phyloP scores from a whole-genome alignment of 2,113 vertebrate genomes.

The Gasterosteus nipponicus region DNA sequence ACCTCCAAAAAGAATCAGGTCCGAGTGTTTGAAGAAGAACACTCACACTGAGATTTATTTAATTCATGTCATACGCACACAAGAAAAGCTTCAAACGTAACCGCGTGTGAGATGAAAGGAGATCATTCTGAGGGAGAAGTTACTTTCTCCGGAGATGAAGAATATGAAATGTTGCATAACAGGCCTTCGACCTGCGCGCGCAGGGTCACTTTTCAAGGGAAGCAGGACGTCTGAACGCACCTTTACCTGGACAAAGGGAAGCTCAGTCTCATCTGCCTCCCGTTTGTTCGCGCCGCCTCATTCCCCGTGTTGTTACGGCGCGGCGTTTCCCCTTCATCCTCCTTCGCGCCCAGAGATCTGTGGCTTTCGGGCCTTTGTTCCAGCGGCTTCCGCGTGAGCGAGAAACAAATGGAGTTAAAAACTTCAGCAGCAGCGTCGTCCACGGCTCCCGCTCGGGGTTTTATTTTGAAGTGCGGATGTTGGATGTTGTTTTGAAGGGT shows the following conservation, averaged over 20 bases:
- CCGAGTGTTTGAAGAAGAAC: neutral
- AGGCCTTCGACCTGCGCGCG: neutral
- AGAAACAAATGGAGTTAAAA: slow-evolving; percentile 51
- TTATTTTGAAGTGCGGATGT: neutral
- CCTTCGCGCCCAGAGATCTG: slow-evolving; percentile 50
- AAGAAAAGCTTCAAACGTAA: neutral
- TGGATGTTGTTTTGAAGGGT: neutral
- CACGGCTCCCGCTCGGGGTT: neutral
- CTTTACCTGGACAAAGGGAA: slow-evolving; percentile 46
- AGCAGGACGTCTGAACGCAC: slow-evolving; percentile 40
- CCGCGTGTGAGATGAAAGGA: slow-evolving; percentile 25
- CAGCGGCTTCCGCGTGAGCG: neutral
- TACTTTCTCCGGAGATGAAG: neutral
- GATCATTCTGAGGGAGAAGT: neutral
- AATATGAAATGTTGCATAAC: slow-evolving; percentile 34
- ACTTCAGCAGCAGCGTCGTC: neutral
- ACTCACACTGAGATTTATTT: neutral
- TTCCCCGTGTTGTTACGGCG: slow-evolving; percentile 51
- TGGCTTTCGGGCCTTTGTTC: slow-evolving; percentile 48
- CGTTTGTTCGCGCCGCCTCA: slow-evolving; percentile 44
- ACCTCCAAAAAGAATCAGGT: neutral
- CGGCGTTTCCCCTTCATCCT: slow-evolving; percentile 58
- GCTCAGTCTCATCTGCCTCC: slow-evolving; percentile 64
- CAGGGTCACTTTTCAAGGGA: slow-evolving; percentile 60
- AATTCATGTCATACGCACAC: neutral